Base-by-base conservation (phyloP, 2,797 vertebrate species). In the Meda fulgida region DNA sequence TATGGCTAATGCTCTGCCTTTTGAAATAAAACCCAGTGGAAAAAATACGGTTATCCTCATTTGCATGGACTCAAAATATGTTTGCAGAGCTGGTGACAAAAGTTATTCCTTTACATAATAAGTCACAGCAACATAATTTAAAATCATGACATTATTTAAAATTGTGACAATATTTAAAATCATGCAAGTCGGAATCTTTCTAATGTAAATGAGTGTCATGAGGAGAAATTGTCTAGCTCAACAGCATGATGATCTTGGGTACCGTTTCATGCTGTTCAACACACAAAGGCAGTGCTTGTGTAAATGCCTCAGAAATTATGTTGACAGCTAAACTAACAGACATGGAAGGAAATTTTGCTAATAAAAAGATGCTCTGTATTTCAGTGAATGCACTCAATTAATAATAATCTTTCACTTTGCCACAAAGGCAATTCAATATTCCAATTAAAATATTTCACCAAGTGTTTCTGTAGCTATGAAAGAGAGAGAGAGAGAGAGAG, bases 271-370 rank as follows among this genome's bases (percentile, higher is more conserved):
- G 51, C 69, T 60, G 80, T 81, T 81, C 71, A 53, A 26, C 1
- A 11, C 70, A 66, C 72, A 53, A 21, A 38, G 43, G 31, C 31
- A 67, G 19, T 48, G 60, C 46, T 60, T 77, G n/a, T 80, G 26
- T 83, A 67, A 67, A 67, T 67, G 23, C 31, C 43, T 21, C 31
- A 51, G 36, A 76, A 53, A 34, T 36, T 5, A 76, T 76, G 71
- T 66, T 67, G 72, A 83, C 46, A 83, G 71, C 34, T 38, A 66
- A 83, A 53, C 72, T 66, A 83, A 83, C 46, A 76, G 23, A 67
- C 43, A 29, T 29, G 31, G 58, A 73, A 48, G 8, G 40, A 67
- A 7, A 67, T 55, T 29, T 29, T 29, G 16, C 43, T 40, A 51
- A 63, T 48, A 34, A 29, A 81, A 75, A 43, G 21, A 76, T 65